Evolutionary conservation across 2,797 vertebrate genomes (phyloP).

Genomic region (Bovichtus variegatus): DNA sequence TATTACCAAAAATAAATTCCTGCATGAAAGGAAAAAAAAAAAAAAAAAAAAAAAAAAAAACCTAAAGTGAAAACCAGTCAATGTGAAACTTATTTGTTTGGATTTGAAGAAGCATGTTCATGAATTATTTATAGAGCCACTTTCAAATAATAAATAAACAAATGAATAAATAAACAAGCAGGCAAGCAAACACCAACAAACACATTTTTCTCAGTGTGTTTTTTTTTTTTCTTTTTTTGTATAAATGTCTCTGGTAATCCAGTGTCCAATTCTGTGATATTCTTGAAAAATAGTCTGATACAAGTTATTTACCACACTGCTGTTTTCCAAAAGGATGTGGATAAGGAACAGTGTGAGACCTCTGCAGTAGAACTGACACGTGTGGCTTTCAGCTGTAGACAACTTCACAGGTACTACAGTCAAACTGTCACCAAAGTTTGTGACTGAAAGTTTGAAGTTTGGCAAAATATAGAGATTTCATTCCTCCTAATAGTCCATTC

Average conservation of each 20-base stretch:
- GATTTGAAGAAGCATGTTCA: constrained; percentile 72
- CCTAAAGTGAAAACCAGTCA: constrained; percentile 44
- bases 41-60: constrained; percentile 8
- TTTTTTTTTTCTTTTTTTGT: constrained; percentile 52
- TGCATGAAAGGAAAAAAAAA: constrained; percentile 3
- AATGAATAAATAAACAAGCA: constrained; percentile 90
- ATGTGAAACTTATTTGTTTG: constrained; percentile 68
- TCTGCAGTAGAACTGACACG: constrained; percentile 42
- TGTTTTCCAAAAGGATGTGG: constrained; percentile 59
- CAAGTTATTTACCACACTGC: constrained; percentile 50
- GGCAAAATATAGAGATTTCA: constrained; percentile 66
- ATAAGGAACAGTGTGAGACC: constrained; percentile 39
- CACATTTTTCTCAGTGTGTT: constrained; percentile 67
- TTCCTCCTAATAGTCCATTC: constrained; percentile 22
- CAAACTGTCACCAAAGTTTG: constrained; percentile 47
- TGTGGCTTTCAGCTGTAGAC: constrained; percentile 36
- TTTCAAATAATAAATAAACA: constrained; percentile 88
- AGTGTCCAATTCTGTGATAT: constrained; percentile 55
- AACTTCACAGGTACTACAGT: constrained; percentile 32
- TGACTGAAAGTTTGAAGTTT: constrained; percentile 44
- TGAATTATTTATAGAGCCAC: constrained; percentile 84
- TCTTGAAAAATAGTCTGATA: constrained; percentile 73
- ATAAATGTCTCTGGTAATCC: constrained; percentile 79
- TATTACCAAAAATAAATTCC: constrained; percentile 25
- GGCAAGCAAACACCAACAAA: constrained; percentile 88